A percentile compares a stretch with the other conserved stretches of the same genome.
These are phyloP conservation scores for Tyto alba DNA, from an alignment of 2,113 vertebrate species.

Conservation along the genomic window DNA sequence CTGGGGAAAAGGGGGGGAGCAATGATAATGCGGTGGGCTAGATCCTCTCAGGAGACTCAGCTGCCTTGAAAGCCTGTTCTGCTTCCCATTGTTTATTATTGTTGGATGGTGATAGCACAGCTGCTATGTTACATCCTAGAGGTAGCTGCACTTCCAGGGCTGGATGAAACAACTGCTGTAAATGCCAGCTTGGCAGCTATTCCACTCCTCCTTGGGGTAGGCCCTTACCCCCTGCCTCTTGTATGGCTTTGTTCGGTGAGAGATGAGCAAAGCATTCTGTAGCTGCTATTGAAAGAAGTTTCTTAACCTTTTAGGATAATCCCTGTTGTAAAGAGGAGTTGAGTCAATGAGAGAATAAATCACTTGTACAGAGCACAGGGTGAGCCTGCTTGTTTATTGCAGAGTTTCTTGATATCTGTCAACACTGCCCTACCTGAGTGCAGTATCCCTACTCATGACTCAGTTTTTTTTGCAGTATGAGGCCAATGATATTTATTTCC, in stretches of 20 bases:
- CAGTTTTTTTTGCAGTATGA: neutral
- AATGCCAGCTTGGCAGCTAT: constrained; percentile 43
- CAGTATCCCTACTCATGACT: neutral
- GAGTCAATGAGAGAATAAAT: neutral
- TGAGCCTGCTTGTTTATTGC: neutral
- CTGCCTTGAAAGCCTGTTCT: constrained; percentile 9
- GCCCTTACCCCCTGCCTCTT: constrained; percentile 9
- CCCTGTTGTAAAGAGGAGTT: neutral
- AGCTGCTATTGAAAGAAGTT: constrained; percentile 25
- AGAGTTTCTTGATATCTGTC: neutral
- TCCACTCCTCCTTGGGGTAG: neutral
- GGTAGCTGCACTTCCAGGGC: constrained; percentile 22
- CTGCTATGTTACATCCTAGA: constrained; percentile 38
- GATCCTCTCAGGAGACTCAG: constrained; percentile 25
- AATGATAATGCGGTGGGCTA: constrained; percentile 10
- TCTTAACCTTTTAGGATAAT: constrained; percentile 25
- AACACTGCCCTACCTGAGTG: neutral
- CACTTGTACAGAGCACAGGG: neutral
- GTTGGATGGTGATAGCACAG: constrained; percentile 23
- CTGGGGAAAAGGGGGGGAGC: neutral
- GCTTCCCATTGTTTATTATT: constrained; percentile 46
- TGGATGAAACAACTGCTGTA: neutral
- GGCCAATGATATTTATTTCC: neutral
- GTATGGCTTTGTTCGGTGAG: neutral
- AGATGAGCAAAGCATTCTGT: constrained; percentile 29